Evolutionary conservation across 2,888 invertebrate species (phyloP).

Genomic region (Caenorhabditis afra): DNA sequence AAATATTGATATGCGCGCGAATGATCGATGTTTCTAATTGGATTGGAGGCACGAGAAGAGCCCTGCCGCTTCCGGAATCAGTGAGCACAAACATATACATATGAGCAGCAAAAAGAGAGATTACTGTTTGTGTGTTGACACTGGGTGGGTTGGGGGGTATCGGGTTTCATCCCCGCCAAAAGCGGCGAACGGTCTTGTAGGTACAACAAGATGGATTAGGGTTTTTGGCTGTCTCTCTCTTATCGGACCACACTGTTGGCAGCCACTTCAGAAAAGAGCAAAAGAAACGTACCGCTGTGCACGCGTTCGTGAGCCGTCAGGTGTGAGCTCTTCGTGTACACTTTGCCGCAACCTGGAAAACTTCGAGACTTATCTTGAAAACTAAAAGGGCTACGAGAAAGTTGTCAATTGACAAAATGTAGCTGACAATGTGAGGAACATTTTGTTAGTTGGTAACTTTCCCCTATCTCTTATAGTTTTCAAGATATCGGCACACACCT

Average conservation of each 20-base stretch:
- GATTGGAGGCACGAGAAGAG: neutral
- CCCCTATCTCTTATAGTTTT: no score
- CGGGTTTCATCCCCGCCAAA: neutral
- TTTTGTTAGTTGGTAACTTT: no score
- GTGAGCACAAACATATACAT: no score
- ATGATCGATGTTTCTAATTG: conserved; percentile 47
- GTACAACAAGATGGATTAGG: conserved; percentile 2
- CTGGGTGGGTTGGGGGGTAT: neutral
- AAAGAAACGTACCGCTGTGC: conserved; percentile 71
- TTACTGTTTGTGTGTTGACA: conserved; percentile 7
- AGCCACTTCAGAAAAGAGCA: no score
- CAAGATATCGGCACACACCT: conserved; percentile 52
- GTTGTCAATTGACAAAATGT: no score
- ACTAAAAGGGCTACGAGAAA: no score
- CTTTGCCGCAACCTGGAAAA: conserved; percentile 74
- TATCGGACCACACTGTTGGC: neutral
- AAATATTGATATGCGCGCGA: conserved; percentile 34
- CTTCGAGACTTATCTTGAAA: no score
- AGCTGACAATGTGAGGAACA: no score
- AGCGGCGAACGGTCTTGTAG: no score
- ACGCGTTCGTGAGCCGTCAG: conserved; percentile 77
- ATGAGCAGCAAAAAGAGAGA: conserved; percentile 21
- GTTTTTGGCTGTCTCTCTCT: neutral
- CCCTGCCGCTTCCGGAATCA: conserved; percentile 7
- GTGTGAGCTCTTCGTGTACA: conserved; percentile 79